Percentiles rank a stretch among this genome's conserved stretches.
Evolutionary conservation across 2,888 invertebrate species (phyloP).

Genomic region (Volucella inanis): DNA sequence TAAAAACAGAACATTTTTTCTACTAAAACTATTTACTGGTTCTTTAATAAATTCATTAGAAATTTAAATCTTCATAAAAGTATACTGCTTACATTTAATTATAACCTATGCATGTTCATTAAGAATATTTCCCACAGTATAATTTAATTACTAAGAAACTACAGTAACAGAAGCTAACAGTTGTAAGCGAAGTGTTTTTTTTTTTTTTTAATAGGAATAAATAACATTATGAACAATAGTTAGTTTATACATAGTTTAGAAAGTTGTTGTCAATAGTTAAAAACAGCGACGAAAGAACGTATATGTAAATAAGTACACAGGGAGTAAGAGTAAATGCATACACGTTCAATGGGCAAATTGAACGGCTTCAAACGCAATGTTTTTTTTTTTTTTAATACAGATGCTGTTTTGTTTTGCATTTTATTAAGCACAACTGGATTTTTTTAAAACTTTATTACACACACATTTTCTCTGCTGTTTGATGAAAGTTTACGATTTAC

Average conservation of each 20-base stretch:
- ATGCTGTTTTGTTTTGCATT: too few relatives aligned
- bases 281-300: too few relatives aligned
- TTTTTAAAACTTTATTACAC: background rate
- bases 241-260: too few relatives aligned
- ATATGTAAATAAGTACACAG: too few relatives aligned
- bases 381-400: too few relatives aligned
- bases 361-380: too few relatives aligned
- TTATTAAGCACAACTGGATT: background rate
- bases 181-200: conserved; percentile 25
- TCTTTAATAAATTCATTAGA: conserved; percentile 64
- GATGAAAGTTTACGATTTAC: conserved; percentile 61
- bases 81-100: conserved; percentile 27
- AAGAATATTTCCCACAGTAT: conserved; percentile 56
- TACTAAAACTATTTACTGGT: background rate
- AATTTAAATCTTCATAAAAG: conserved; percentile 62
- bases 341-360: too few relatives aligned
- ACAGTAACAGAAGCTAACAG: conserved; percentile 3
- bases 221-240: background rate
- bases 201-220: conserved; percentile 13
- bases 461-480: too few relatives aligned
- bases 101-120: conserved; percentile 22
- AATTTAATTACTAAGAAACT: conserved; percentile 29
- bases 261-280: too few relatives aligned
- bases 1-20: background rate
- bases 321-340: too few relatives aligned